Base-by-base conservation (phyloP, 1,140 invertebrate genomes). In the Cherax destructor region DNA sequence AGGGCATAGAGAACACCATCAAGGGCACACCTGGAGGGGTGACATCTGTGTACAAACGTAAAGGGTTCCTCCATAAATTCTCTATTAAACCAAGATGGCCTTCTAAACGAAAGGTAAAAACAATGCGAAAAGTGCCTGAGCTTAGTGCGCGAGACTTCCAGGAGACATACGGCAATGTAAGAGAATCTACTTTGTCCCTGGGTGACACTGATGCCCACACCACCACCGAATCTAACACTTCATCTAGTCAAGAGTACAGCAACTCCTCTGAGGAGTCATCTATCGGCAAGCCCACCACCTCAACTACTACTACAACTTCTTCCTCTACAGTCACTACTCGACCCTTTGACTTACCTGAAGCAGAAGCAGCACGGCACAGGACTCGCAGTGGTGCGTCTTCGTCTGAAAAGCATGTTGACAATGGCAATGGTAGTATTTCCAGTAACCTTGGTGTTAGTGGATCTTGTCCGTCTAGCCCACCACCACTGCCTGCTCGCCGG, bases 51-150 rank as follows among this genome's bases (percentile, higher is more conserved):
- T 83, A 92, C 41, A 93, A 92, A 74, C 88, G 92, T 41, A 94
- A 93, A 88, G 93, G 94, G 49, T 94, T 94, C 85, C 93, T 94
- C 0, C 93, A 94, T 30, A 94, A 94, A 91, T 94, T 94, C 89
- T 92, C 93, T 30, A 84, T 94, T 18, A 93, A 93, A 72, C 93
- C 94, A 9, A 83, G 93, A n/a, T 94, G 94, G 94, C 93, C 94
- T 21, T 94, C 94, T 6, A 94, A 94, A 91, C 88, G 93, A 56
- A 93, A 94, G 65, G 94, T 93, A 88, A 92, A 93, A 77, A 93
- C 93, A 93, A 87, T 78, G 91, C 85, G 69, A 49, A 81, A 61
- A 61, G 72, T 65, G 50, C 91, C 83, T 74, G 81, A 87, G 56
- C 79, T 92, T 56, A 83, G 80, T 50, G 65, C 81, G 13, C 52